Conservation (phyloP, 1,140 invertebrate genomes). For the Wasmannia auropunctata region DNA sequence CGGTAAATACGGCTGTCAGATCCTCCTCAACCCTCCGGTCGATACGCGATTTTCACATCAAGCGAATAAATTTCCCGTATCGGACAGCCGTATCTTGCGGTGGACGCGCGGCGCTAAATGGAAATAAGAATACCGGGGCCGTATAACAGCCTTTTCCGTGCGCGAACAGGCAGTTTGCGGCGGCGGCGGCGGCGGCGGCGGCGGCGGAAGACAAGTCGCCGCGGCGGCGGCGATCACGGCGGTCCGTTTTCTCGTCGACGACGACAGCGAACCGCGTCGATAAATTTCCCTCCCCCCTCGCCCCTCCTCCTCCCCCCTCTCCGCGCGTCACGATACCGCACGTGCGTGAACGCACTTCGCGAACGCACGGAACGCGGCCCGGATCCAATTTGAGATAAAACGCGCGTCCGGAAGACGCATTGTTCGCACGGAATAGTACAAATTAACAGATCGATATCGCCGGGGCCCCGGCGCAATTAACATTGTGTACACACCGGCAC, state of each 20-base stretch:
- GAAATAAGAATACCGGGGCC: neutral
- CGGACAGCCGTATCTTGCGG: neutral
- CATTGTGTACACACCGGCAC: constrained; percentile 74
- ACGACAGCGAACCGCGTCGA: constrained; percentile 26
- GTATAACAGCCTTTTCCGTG: constrained; percentile 17
- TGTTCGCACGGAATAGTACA: constrained; percentile 74
- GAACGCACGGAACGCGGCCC: constrained; percentile 64
- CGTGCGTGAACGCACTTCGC: constrained; percentile 12
- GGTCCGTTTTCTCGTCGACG: constrained; percentile 8
- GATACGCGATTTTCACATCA: constrained; percentile 16
- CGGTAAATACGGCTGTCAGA: neutral
- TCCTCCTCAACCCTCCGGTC: neutral
- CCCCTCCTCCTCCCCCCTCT: too few species aligned
- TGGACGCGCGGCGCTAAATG: neutral
- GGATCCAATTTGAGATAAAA: constrained; percentile 78
- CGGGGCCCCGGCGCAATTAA: constrained; percentile 71
- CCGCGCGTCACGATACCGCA: neutral
- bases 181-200: too few species aligned
- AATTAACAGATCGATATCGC: constrained; percentile 76
- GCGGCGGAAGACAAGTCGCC: too few species aligned
- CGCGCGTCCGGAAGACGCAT: constrained; percentile 68
- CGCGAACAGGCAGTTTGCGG: neutral
- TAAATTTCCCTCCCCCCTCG: constrained; percentile 57
- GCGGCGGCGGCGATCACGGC: too few species aligned
- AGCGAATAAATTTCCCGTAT: constrained; percentile 25